A percentile compares a stretch with the other conserved stretches of the same genome.
Conservation (phyloP, 1,140 invertebrate species). For the Heliothis virescens region DNA sequence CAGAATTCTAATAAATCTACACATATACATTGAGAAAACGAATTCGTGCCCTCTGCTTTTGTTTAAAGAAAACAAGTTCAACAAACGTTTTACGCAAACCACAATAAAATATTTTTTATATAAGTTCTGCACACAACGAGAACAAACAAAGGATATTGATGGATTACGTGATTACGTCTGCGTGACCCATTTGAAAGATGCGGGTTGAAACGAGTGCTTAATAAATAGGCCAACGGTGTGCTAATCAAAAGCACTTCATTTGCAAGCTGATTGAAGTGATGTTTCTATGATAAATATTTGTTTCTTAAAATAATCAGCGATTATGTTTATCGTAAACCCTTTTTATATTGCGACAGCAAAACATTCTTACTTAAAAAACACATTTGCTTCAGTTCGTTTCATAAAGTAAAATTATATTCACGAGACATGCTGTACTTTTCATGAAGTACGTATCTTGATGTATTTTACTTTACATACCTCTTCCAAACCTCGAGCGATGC, state of each 20-base stretch:
- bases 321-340: neutral
- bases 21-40: too few relatives aligned
- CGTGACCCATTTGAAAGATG: slow-evolving; percentile 38
- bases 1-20: too few relatives aligned
- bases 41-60: too few relatives aligned
- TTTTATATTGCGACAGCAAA: neutral
- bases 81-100: too few relatives aligned
- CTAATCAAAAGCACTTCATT: slow-evolving; percentile 37
- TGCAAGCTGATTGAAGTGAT: slow-evolving; percentile 1
- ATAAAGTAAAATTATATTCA: neutral
- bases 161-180: slow-evolving; percentile 26
- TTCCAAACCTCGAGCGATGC: neutral
- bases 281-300: neutral
- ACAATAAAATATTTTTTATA: neutral
- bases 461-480: too few relatives aligned
- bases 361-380: too few relatives aligned
- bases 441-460: too few relatives aligned
- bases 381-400: neutral
- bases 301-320: neutral
- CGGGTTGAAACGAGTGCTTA: slow-evolving; percentile 8
- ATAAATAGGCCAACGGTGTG: slow-evolving; percentile 28
- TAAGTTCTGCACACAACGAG: neutral
- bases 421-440: too few relatives aligned
- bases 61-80: too few relatives aligned
- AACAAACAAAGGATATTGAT: slow-evolving; percentile 40